These are phyloP conservation scores for Electrophaes corylata DNA, from an alignment of 2,888 invertebrate species.

Conservation along the genomic window DNA sequence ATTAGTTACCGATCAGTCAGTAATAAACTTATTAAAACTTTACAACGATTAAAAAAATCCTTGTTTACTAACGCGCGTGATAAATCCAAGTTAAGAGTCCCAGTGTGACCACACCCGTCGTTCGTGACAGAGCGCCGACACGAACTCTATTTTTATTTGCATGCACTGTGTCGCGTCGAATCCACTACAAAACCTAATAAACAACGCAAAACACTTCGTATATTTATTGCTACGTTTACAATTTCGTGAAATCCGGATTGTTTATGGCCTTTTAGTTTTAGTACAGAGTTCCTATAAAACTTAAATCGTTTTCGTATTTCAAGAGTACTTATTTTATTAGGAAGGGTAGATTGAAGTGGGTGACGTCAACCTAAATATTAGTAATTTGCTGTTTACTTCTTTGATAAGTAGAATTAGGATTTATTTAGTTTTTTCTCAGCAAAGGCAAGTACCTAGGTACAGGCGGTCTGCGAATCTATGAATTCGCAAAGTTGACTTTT, in stretches of 20 bases:
- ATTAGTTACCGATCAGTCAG: too few relatives aligned
- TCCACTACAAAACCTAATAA: slow-evolving; percentile 32
- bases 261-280: slow-evolving; percentile 30
- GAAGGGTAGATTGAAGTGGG: neutral
- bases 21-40: too few relatives aligned
- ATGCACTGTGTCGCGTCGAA: slow-evolving; percentile 30
- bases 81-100: slow-evolving; percentile 7
- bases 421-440: too few relatives aligned
- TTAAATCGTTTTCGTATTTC: neutral
- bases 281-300: slow-evolving; percentile 19
- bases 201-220: slow-evolving; percentile 25
- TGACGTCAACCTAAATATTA: neutral
- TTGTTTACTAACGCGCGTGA: too few relatives aligned
- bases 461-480: too few relatives aligned
- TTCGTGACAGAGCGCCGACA: slow-evolving; percentile 18
- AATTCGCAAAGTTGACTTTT: too few relatives aligned
- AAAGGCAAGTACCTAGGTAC: too few relatives aligned
- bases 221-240: slow-evolving; percentile 30
- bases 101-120: slow-evolving; percentile 6
- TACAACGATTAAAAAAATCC: too few relatives aligned
- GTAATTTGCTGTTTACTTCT: too few relatives aligned
- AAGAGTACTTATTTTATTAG: neutral
- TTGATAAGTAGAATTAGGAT: neutral
- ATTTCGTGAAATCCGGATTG: slow-evolving; percentile 28
- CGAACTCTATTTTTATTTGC: slow-evolving; percentile 25